These are phyloP conservation scores for Empidonax traillii DNA, from an alignment of 2,113 vertebrate species.

Conservation along the genomic window DNA sequence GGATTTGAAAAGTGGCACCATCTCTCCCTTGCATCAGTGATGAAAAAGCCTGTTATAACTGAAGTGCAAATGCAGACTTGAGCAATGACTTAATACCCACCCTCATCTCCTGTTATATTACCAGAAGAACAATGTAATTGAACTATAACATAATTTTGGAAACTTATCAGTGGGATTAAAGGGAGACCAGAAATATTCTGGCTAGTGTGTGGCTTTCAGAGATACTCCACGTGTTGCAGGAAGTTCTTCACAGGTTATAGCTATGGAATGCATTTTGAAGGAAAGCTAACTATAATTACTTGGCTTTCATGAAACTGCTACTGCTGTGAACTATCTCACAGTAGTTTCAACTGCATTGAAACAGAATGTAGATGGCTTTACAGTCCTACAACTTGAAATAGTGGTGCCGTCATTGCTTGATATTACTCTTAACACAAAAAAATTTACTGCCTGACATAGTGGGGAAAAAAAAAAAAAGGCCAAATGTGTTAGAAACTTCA, in stretches of 20 bases:
- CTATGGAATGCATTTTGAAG: neutral
- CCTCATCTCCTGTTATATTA: neutral
- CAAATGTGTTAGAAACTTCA: neutral
- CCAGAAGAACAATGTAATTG: neutral
- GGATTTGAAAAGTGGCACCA: neutral
- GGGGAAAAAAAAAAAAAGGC: neutral
- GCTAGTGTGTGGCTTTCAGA: neutral
- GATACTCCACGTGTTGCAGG: neutral
- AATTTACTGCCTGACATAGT: neutral
- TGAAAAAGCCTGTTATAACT: neutral
- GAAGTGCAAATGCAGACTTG: neutral
- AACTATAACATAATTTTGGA: neutral
- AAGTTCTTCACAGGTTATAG: neutral
- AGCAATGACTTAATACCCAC: neutral
- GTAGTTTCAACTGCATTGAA: neutral
- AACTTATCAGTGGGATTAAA: neutral
- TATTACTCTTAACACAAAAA: neutral
- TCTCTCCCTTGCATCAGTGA: neutral
- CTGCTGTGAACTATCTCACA: neutral
- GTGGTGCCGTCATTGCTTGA: neutral
- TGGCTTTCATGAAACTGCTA: neutral
- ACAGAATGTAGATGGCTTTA: neutral
- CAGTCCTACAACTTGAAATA: neutral
- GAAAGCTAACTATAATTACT: neutral
- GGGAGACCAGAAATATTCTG: neutral